phyloP scores from a whole-genome alignment of 2,113 vertebrate species.

The Boleophthalmus pectinirostris region DNA sequence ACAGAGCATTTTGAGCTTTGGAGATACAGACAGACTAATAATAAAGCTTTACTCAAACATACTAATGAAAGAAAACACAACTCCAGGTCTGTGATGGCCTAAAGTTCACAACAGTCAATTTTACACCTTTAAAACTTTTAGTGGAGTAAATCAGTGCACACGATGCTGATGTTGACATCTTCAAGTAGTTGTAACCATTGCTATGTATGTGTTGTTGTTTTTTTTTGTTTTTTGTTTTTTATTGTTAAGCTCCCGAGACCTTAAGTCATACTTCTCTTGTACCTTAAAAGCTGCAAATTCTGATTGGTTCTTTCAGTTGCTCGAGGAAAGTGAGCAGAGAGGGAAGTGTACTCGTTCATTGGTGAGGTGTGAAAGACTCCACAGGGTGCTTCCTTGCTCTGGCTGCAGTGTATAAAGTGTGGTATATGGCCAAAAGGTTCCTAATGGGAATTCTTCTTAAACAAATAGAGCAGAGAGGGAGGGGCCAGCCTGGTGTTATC shows the following conservation, averaged over 20 bases:
- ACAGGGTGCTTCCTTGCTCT: conserved; percentile 73
- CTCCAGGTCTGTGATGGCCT: too few species aligned
- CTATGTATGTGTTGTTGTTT: not conserved
- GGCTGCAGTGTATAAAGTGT: conserved; percentile 71
- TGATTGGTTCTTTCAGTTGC: conserved; percentile 43
- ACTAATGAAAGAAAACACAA: too few species aligned
- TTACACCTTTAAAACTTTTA: not conserved
- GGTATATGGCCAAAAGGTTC: conserved; percentile 76
- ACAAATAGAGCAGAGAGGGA: conserved; percentile 73
- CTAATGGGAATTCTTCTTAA: conserved; percentile 67
- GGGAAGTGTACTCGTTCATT: conserved; percentile 72
- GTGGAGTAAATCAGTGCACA: not conserved
- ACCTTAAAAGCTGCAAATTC: not conserved
- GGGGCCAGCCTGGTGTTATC: conserved; percentile 47
- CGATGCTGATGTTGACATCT: too few species aligned
- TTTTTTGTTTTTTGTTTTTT: too few species aligned
- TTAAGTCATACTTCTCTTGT: not conserved
- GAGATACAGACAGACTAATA: too few species aligned
- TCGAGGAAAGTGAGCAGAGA: conserved; percentile 6
- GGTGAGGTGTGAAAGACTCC: conserved; percentile 75
- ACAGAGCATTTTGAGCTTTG: too few species aligned
- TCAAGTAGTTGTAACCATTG: too few species aligned
- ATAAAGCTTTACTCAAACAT: too few species aligned
- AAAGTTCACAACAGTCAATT: not conserved
- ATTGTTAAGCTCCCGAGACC: not conserved